A percentile compares a stretch with the other conserved stretches of the same genome.
These are phyloP conservation scores for Chrysodeixis includens DNA, from an alignment of 2,888 invertebrate genomes.

Conservation along the genomic window DNA sequence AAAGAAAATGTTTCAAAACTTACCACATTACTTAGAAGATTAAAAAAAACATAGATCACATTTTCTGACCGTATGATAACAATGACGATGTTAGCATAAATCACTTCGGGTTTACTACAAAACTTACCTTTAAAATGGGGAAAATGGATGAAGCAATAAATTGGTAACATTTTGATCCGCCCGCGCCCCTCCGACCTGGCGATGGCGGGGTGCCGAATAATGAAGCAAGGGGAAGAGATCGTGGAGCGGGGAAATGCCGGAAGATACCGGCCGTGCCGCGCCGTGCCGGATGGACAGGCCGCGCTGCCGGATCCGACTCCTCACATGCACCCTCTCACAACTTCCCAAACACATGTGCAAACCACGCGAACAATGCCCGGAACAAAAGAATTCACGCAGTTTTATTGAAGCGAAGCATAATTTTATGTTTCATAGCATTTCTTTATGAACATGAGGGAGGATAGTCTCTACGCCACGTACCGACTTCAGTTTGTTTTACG, in stretches of 20 bases:
- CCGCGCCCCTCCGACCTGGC: constrained; percentile 83
- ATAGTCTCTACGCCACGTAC: constrained; percentile 18
- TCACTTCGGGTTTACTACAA: background rate
- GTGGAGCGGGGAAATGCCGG: constrained; percentile 74
- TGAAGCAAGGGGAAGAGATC: constrained; percentile 76
- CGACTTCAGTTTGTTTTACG: constrained; percentile 53
- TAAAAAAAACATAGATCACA: background rate
- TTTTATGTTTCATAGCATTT: constrained; percentile 55
- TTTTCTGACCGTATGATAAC: background rate
- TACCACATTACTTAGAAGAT: background rate
- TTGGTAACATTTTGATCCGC: constrained; percentile 73
- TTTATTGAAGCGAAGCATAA: constrained; percentile 50
- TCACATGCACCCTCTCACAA: constrained; percentile 62
- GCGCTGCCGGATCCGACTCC: constrained; percentile 65
- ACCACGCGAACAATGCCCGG: constrained; percentile 50
- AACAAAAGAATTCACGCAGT: constrained; percentile 42
- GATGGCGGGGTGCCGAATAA: constrained; percentile 76
- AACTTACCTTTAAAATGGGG: constrained; percentile 19
- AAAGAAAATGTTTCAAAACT: background rate
- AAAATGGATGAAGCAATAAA: constrained; percentile 9
- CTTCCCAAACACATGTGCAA: constrained; percentile 65
- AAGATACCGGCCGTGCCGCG: constrained; percentile 73
- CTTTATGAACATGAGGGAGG: constrained; percentile 42
- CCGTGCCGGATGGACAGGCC: constrained; percentile 74
- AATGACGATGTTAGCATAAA: background rate